Conservation (phyloP, 2,797 vertebrate species). For the Sardinella longiceps region DNA sequence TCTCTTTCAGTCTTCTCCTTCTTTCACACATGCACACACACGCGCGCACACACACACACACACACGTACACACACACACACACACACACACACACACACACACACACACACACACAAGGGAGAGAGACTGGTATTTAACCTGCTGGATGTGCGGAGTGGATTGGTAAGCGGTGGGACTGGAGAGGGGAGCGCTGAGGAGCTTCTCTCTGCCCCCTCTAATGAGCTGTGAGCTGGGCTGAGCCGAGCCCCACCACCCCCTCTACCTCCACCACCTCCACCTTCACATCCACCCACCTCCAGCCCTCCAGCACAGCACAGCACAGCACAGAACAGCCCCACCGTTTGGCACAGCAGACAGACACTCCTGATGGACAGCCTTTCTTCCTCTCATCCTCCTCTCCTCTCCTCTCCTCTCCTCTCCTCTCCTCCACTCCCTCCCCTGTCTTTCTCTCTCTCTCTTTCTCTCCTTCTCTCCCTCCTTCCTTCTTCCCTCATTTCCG, state of each 20-base stretch:
- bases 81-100: conserved; percentile 26
- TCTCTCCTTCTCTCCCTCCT: conserved; percentile 53
- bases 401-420: conserved; percentile 29
- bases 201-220: conserved; percentile 19
- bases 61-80: neutral
- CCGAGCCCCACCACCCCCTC: conserved; percentile 39
- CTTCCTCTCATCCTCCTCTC: conserved; percentile 9
- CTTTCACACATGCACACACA: neutral
- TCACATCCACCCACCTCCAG: conserved; percentile 60
- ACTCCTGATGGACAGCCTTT: neutral
- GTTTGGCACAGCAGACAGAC: neutral
- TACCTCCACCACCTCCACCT: neutral
- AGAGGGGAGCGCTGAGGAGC: neutral
- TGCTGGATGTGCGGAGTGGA: conserved; percentile 2
- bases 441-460: neutral
- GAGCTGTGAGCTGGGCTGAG: conserved; percentile 3
- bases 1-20: neutral
- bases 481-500: conserved; percentile 60
- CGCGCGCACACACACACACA: conserved; percentile 26
- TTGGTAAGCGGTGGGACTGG: conserved; percentile 16
- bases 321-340: conserved; percentile 35
- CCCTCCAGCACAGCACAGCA: conserved; percentile 47
- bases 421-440: neutral
- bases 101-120: conserved; percentile 29
- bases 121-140: conserved; percentile 15